A percentile compares a stretch with the other conserved stretches of the same genome.
Conservation (phyloP, 2,888 invertebrate species). For the Hipparchia semele region DNA sequence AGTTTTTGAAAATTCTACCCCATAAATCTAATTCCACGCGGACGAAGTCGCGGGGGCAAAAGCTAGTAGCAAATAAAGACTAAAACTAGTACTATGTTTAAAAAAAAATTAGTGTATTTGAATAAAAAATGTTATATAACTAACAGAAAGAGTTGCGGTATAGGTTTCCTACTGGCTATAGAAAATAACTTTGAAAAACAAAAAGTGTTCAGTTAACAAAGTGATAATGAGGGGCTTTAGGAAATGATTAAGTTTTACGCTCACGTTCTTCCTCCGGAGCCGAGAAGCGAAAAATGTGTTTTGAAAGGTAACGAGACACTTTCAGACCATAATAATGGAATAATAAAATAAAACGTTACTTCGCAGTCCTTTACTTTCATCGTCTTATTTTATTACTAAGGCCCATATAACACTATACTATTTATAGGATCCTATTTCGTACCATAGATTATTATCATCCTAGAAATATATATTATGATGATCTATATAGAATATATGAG, state of each 20-base stretch:
- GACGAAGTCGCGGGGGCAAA: no score
- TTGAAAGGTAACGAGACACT: constrained; percentile 34
- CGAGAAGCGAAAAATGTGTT: constrained; percentile 12
- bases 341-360: constrained; percentile 32
- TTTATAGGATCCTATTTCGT: no score
- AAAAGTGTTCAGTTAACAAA: constrained; percentile 20
- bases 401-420: no score
- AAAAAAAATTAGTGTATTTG: no score
- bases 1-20: no score
- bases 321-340: constrained; percentile 31
- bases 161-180: neutral
- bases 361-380: constrained; percentile 14
- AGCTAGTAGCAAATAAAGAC: no score
- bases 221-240: constrained; percentile 36
- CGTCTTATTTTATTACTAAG: neutral
- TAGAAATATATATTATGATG: no score
- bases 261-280: constrained; percentile 29
- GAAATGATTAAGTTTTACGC: constrained; percentile 35
- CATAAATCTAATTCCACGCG: no score
- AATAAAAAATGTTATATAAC: no score
- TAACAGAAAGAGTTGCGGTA: neutral
- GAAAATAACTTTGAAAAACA: neutral
- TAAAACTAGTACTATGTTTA: no score
- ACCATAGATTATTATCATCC: no score
- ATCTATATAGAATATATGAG: no score